phyloP scores from a whole-genome alignment of 2,888 invertebrate genomes.

The Oscheius onirici region DNA sequence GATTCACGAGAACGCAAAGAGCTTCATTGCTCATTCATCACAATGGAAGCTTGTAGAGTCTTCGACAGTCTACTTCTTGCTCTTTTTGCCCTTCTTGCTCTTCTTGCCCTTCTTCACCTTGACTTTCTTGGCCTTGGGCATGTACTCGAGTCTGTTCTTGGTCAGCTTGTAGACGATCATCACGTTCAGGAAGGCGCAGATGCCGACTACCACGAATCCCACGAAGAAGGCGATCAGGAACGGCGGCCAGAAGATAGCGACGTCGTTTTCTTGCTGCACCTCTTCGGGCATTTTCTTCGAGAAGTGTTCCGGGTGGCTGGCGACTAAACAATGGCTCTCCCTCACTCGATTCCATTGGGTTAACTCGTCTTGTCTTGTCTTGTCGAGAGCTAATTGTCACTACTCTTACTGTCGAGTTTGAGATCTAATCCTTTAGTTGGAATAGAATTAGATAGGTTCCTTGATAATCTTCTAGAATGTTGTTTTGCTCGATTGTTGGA shows the following conservation, averaged over 20 bases:
- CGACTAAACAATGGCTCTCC: background rate
- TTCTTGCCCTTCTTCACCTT: slow-evolving; percentile 42
- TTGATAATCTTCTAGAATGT: too few species aligned
- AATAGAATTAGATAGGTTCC: too few species aligned
- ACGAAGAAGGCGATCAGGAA: slow-evolving; percentile 11
- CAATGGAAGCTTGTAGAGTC: too few species aligned
- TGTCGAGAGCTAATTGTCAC: too few species aligned
- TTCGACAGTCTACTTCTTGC: slow-evolving; percentile 3
- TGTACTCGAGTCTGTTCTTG: slow-evolving; percentile 33
- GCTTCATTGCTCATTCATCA: too few species aligned
- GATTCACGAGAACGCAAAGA: too few species aligned
- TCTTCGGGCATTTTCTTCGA: too few species aligned
- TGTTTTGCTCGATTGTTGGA: too few species aligned
- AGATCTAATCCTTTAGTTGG: too few species aligned
- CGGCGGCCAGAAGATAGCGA: background rate
- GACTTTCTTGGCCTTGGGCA: slow-evolving; percentile 42
- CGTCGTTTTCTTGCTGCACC: too few species aligned
- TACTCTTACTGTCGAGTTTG: too few species aligned
- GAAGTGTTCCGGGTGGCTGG: background rate
- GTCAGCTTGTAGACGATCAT: slow-evolving; percentile 31
- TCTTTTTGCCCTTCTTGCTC: slow-evolving; percentile 39
- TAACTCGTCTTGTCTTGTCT: too few species aligned
- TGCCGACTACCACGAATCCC: background rate
- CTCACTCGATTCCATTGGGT: background rate
- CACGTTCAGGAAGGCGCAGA: slow-evolving; percentile 29